Evolutionary conservation across 2,888 invertebrate species (phyloP).

Genomic region (Pyrocoelia pectoralis): DNA sequence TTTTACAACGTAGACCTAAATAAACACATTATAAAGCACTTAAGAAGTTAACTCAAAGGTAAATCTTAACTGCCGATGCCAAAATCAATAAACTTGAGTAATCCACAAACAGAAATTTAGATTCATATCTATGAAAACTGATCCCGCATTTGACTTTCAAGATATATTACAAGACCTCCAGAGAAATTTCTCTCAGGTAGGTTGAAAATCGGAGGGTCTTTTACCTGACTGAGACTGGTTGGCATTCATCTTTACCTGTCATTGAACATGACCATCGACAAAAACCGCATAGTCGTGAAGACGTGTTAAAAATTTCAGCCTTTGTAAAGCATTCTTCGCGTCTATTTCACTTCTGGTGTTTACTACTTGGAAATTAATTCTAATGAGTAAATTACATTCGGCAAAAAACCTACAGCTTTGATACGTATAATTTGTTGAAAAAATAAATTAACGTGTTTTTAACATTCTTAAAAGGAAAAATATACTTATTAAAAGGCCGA

Average conservation of each 20-base stretch:
- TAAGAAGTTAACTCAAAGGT: constrained; percentile 51
- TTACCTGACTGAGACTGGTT: constrained; percentile 29
- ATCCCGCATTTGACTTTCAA: constrained; percentile 48
- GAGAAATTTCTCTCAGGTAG: constrained; percentile 30
- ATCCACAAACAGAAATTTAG: constrained; percentile 43
- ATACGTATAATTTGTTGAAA: constrained; percentile 29
- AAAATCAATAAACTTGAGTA: constrained; percentile 53
- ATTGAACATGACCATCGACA: constrained; percentile 29
- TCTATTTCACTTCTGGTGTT: neutral
- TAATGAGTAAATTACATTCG: constrained; percentile 15
- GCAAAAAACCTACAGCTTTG: neutral
- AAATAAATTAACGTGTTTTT: constrained; percentile 34
- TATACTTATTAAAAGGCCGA: constrained; percentile 6
- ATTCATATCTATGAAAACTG: constrained; percentile 50
- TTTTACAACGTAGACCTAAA: constrained; percentile 36
- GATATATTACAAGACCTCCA: constrained; percentile 46
- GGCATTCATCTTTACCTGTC: constrained; percentile 36
- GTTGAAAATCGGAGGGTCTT: constrained; percentile 20
- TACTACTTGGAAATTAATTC: constrained; percentile 11
- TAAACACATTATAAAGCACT: constrained; percentile 53
- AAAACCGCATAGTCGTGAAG: constrained; percentile 31
- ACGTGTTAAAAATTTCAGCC: constrained; percentile 31
- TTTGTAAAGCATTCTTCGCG: constrained; percentile 7
- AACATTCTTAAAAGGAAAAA: constrained; percentile 30
- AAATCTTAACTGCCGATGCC: constrained; percentile 53